A percentile compares a stretch with the other conserved stretches of the same genome.
phyloP scores from a whole-genome alignment of 2,797 vertebrate species.

The Ctenopoma multispine region DNA sequence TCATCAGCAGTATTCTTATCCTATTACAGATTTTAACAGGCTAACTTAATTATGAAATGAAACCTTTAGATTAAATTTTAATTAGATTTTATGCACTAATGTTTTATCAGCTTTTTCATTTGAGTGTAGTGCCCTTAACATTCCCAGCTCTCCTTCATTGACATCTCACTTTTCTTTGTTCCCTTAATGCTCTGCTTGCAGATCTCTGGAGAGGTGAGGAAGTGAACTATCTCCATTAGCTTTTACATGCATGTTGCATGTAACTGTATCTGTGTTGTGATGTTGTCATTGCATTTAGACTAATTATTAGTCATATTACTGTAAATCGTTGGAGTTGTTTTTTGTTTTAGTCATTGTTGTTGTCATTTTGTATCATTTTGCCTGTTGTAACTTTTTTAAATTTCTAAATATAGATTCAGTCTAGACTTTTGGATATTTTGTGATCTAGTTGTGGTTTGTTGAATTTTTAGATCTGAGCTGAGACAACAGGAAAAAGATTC shows the following conservation, averaged over 20 bases:
- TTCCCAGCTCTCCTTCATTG: conserved; percentile 9
- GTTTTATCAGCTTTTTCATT: neutral
- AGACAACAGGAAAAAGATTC: too few relatives aligned
- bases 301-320: neutral
- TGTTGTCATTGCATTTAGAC: neutral
- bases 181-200: conserved; percentile 48
- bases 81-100: neutral
- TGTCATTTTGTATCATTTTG: too few relatives aligned
- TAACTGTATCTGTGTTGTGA: neutral
- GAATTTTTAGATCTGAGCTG: too few relatives aligned
- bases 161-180: conserved; percentile 17
- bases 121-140: neutral
- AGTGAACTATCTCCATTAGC: neutral
- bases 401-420: too few relatives aligned
- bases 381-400: too few relatives aligned
- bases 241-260: conserved; percentile 15
- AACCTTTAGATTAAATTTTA: too few relatives aligned
- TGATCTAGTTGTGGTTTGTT: too few relatives aligned
- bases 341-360: neutral
- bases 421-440: too few relatives aligned
- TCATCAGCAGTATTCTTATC: neutral
- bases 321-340: neutral
- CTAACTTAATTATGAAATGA: neutral
- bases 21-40: neutral
- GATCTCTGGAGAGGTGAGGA: conserved; percentile 80